Evolutionary conservation across 2,797 vertebrate species (phyloP), one percentile per base, ranked within the genome.

Genomic region (Paedocypris micromegethes): DNA sequence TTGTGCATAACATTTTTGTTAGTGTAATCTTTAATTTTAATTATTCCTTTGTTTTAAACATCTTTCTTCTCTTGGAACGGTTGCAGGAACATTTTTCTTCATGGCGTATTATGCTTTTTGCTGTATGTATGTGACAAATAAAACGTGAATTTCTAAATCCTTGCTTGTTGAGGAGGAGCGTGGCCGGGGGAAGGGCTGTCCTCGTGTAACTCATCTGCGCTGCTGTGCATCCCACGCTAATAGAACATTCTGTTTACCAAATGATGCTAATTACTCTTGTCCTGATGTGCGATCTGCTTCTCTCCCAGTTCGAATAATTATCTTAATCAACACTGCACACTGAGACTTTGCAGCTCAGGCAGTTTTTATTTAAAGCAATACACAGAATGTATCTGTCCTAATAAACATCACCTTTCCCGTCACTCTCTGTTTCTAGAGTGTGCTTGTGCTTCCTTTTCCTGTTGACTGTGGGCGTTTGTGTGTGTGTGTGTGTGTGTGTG

Each of bases 191-290:
- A 50, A 8, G n/a, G 37, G 51, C 9, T 44, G 3, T 48, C 23
- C 39, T 57, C 40, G 58, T 57, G 43, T 48, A 55, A 47, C 50
- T 53, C 49, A 23, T 23, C 23, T 53, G 54, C 41, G 60, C 50
- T 2, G 37, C 64, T 50, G 67, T 70, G 67, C 51, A 47, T 47
- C 50, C 53, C 61, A 53, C 3, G 4, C 53, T 58, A 66, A 73
- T 9, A 63, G 54, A 54, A 49, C 6, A 54, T 58, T 70, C 23
- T 73, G 58, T 73, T 73, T 66, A 55, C 53, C 58, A 59, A 70
- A 45, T 3, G 37, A 46, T 66, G 54, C 66, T 73, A 76, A 73
- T 73, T 52, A 66, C 9, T 5, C 46, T n/a, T 54, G 55, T 67
- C 51, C 52, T 76, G 64, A 63, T 68, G 58, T 54, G 63, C 5